Evolutionary conservation across 1,140 invertebrate species (phyloP).

Genomic region (Bombus consobrinus): DNA sequence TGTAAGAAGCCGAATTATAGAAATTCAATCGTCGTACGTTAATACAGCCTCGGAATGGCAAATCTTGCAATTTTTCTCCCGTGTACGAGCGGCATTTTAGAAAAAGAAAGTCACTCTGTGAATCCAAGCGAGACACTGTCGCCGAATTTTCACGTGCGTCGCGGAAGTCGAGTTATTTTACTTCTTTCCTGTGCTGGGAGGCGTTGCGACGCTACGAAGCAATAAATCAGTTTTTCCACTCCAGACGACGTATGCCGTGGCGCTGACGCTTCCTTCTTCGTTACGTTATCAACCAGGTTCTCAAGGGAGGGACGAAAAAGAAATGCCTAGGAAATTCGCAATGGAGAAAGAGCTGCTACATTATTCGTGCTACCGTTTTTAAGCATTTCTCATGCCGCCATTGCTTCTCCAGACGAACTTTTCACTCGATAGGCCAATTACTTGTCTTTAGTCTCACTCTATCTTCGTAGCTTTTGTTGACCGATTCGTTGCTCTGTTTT

Average conservation of each 20-base stretch:
- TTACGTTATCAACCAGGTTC: slow-evolving; percentile 58
- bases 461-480: not conserved
- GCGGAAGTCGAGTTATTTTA: slow-evolving; percentile 44
- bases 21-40: slow-evolving; percentile 14
- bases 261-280: slow-evolving; percentile 59
- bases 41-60: not conserved
- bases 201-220: slow-evolving; percentile 51
- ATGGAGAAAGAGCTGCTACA: not conserved
- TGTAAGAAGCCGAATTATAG: not conserved
- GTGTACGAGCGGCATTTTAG: not conserved
- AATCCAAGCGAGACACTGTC: slow-evolving; percentile 37
- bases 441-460: not conserved
- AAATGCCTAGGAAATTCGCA: slow-evolving; percentile 10
- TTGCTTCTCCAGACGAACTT: not conserved
- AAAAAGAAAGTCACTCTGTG: not conserved
- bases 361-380: slow-evolving; percentile 19
- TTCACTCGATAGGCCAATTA: slow-evolving; percentile 5
- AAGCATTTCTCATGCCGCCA: not conserved
- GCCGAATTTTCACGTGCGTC: slow-evolving; percentile 22
- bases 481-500: not conserved
- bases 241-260: slow-evolving; percentile 58
- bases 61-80: not conserved
- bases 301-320: slow-evolving; percentile 38
- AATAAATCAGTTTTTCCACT: slow-evolving; percentile 70
- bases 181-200: slow-evolving; percentile 48